Base-by-base conservation (phyloP, 2,797 vertebrate species). In the Megalops cyprinoides region DNA sequence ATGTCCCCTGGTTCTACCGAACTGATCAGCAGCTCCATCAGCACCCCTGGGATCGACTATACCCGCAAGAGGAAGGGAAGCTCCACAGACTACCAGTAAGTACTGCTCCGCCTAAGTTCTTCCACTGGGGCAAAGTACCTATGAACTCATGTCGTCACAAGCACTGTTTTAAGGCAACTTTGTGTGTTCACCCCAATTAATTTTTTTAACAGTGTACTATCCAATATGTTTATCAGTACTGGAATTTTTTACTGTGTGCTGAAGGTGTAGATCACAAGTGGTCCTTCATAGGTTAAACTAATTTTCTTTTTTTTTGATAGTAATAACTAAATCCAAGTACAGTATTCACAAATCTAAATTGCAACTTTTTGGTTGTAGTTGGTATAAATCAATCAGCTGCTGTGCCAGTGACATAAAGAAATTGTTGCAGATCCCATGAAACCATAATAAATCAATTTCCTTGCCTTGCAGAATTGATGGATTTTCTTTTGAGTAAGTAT, bases 41-140 rank as follows among this genome's bases (percentile, higher is more conserved):
- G 95, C 90, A 94, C 96, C 39, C 91, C 96, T 8, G 91, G 96
- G 85, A 93, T 99, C 95, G 98, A 99, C 90, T 99, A 96, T 91
- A 99, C 94, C 81, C 96, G 98, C 89, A 99, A 99, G 92, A 95
- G 98, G 91, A 99, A 99, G 88, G 98, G 97, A 91, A 99, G 98
- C 91, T 95, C 96, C 85, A 96, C 97, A 0, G 98, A 99, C 90
- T 99, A 99, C 92, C 97, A 99, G 98, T 99, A 94, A 96, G 96
- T 88, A 5, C 31, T 10, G 4, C 28, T 18, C 15, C 1, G 12
- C 18, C 77, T 15, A 18, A 5, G 3, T 18, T n/a, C n/a, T n/a
- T n/a, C n/a, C n/a, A n/a, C n/a, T n/a, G n/a, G n/a, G n/a, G n/a
- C n/a, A n/a, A n/a, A n/a, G n/a, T n/a, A n/a, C n/a, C n/a, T n/a